A percentile compares a stretch with the other conserved stretches of the same genome.
These are phyloP conservation scores for Phragmatobia fuliginosa DNA, from an alignment of 2,888 invertebrate species.

Conservation along the genomic window DNA sequence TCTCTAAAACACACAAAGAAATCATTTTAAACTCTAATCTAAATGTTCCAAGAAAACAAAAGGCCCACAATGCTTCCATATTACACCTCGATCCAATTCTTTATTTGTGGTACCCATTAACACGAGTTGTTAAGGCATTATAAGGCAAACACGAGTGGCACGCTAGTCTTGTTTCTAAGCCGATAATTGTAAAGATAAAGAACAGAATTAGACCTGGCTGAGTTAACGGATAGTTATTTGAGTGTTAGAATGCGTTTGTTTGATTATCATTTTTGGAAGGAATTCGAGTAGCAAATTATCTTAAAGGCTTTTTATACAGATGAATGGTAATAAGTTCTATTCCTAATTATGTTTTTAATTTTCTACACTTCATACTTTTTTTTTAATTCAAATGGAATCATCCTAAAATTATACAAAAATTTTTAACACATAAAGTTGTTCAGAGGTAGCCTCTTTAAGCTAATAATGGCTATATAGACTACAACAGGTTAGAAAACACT, in stretches of 20 bases:
- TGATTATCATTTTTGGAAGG: slow-evolving; percentile 17
- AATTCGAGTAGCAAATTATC: slow-evolving; percentile 5
- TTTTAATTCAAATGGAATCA: too few species aligned
- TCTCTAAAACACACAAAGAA: not conserved
- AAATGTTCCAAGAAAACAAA: slow-evolving; percentile 63
- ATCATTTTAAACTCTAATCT: slow-evolving; percentile 13
- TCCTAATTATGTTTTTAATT: too few species aligned
- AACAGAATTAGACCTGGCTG: slow-evolving; percentile 59
- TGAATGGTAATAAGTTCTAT: too few species aligned
- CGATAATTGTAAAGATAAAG: slow-evolving; percentile 63
- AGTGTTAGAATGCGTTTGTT: slow-evolving; percentile 27
- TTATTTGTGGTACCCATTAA: slow-evolving; percentile 76
- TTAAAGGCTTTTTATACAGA: not conserved
- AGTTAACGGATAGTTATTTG: slow-evolving; percentile 34
- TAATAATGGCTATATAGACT: too few species aligned
- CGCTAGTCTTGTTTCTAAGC: slow-evolving; percentile 57
- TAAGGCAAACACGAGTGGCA: slow-evolving; percentile 53
- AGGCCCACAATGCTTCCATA: slow-evolving; percentile 64
- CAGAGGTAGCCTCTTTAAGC: too few species aligned
- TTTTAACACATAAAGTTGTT: too few species aligned
- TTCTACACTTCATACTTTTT: too few species aligned
- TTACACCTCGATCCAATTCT: slow-evolving; percentile 75
- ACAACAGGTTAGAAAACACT: too few species aligned
- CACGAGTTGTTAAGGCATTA: slow-evolving; percentile 51
- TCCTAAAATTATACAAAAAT: too few species aligned